phyloP scores from a whole-genome alignment of 2,113 vertebrate genomes.

The Microtus montanus region DNA sequence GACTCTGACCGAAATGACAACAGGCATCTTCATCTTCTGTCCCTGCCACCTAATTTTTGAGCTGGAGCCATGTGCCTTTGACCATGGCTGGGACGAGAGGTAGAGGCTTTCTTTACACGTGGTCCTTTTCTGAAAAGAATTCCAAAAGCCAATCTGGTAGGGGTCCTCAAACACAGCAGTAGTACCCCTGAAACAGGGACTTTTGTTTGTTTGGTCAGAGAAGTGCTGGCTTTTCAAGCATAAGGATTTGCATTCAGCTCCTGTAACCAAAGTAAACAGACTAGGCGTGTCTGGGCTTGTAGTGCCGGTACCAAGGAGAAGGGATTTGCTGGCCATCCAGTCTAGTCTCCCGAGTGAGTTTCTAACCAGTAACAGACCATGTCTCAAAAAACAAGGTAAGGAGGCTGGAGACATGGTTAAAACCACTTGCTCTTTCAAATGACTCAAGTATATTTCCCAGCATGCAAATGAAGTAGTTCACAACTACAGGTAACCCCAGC shows the following conservation, averaged over 20 bases:
- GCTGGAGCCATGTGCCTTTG: neutral
- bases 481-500: neutral
- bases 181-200: neutral
- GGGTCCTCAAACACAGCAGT: neutral
- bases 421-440: neutral
- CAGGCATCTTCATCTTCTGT: neutral
- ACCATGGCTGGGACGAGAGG: neutral
- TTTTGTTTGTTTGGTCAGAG: neutral
- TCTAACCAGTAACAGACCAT: neutral
- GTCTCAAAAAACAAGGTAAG: neutral
- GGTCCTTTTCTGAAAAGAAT: neutral
- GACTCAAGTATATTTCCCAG: neutral
- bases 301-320: no score
- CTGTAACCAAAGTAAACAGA: neutral
- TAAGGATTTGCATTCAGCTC: neutral
- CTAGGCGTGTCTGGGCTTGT: neutral
- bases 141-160: neutral
- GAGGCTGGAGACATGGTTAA: neutral
- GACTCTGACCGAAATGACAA: neutral
- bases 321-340: neutral
- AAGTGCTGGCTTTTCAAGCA: neutral
- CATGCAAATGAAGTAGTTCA: neutral
- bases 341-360: neutral
- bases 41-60: conserved; percentile 33
- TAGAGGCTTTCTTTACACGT: neutral